A percentile compares a stretch with the other conserved stretches of the same genome.
These are phyloP conservation scores for Nasonia giraulti DNA, from an alignment of 1,140 invertebrate species.

Conservation along the genomic window DNA sequence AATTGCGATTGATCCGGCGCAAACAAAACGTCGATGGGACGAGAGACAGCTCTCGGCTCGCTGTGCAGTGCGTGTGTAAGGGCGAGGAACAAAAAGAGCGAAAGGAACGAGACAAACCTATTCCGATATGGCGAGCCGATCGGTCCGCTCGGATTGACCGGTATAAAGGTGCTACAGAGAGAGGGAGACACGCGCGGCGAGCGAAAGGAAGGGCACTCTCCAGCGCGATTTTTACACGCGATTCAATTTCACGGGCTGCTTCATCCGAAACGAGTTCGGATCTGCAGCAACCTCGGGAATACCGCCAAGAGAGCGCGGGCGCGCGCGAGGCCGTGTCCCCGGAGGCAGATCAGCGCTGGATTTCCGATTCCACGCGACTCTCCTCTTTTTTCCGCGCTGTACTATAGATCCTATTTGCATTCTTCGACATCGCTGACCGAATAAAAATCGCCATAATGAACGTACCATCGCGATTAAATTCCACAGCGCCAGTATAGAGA, in stretches of 20 bases:
- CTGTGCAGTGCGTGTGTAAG: background rate
- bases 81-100: background rate
- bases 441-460: background rate
- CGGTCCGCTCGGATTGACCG: slow-evolving; percentile 49
- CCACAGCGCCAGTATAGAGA: too few species aligned
- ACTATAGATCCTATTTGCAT: slow-evolving; percentile 6
- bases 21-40: slow-evolving; percentile 27
- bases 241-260: slow-evolving; percentile 65
- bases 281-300: slow-evolving; percentile 25
- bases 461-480: background rate
- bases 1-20: slow-evolving; percentile 33
- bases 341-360: slow-evolving; percentile 38
- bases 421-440: background rate
- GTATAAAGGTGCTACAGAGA: slow-evolving; percentile 51
- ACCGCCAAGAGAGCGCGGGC: background rate
- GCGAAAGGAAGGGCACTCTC: slow-evolving; percentile 53
- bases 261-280: slow-evolving; percentile 33
- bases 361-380: slow-evolving; percentile 24
- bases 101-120: slow-evolving; percentile 19
- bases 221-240: slow-evolving; percentile 56
- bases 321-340: background rate
- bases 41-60: background rate
- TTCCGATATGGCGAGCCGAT: slow-evolving; percentile 36
- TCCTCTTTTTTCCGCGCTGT: background rate
- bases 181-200: background rate